Evolutionary conservation across 2,113 vertebrate genomes (phyloP).

Genomic region (Clinocottus analis): DNA sequence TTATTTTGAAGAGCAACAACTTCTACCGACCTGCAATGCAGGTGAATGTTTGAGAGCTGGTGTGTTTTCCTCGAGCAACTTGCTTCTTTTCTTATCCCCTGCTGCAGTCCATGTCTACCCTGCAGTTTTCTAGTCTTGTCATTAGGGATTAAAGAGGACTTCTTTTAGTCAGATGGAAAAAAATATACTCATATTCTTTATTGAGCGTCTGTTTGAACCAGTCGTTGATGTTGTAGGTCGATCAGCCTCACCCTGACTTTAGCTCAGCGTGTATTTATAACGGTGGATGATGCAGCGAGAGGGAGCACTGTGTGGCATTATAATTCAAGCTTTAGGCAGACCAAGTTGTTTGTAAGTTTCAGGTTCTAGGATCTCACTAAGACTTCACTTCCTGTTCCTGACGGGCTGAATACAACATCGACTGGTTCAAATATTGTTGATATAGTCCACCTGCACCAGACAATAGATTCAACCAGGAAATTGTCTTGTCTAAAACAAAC

Average conservation of each 20-base stretch:
- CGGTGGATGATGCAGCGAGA: not conserved
- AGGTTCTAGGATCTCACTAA: not conserved
- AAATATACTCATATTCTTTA: not conserved
- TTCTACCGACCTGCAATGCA: conserved; percentile 1
- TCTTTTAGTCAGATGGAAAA: not conserved
- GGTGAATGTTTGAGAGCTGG: conserved; percentile 19
- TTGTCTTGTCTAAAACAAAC: not conserved
- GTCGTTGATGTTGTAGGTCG: not conserved
- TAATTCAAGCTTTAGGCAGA: not conserved
- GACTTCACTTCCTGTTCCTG: not conserved
- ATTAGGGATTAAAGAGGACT: not conserved
- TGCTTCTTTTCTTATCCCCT: not conserved
- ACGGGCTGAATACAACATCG: too few species aligned
- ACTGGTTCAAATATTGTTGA: too few species aligned
- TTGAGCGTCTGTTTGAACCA: not conserved
- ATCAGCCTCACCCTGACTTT: conserved; percentile 18
- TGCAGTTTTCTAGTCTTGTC: conserved; percentile 3
- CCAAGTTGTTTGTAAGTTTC: not conserved
- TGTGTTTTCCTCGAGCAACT: conserved; percentile 4
- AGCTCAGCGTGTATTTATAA: not conserved
- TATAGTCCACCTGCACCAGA: not conserved
- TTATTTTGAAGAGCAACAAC: not conserved
- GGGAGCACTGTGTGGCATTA: conserved; percentile 22
- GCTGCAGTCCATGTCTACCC: not conserved
- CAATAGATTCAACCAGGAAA: not conserved